Evolutionary conservation across 2,113 vertebrate genomes (phyloP).

Genomic region (Felis catus): F.catus_Fca126_mat1.0 CM031412.1:181341501-181342000

Average conservation of each 20-base stretch:
- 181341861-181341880: slow-evolving; percentile 96
- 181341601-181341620: slow-evolving; percentile 82
- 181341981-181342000: slow-evolving; percentile 77
- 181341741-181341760: slow-evolving; percentile 94
- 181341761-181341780: slow-evolving; percentile 92
- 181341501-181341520: slow-evolving; percentile 79
- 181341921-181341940: slow-evolving; percentile 90
- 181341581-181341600: slow-evolving; percentile 70
- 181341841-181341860: slow-evolving; percentile 99
- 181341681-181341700: slow-evolving; percentile 76
- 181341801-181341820: slow-evolving; percentile 95
- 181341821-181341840: slow-evolving; percentile 98
- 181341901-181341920: slow-evolving; percentile 98
- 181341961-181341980: slow-evolving; percentile 84
- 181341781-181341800: slow-evolving; percentile 93
- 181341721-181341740: slow-evolving; percentile 90
- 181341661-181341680: slow-evolving; percentile 64
- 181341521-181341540: slow-evolving; percentile 77
- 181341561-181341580: slow-evolving; percentile 81
- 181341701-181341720: slow-evolving; percentile 87
- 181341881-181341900: slow-evolving; percentile 94
- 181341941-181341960: slow-evolving; percentile 89
- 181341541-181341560: slow-evolving; percentile 81
- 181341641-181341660: slow-evolving; percentile 81
- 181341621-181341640: slow-evolving; percentile 77